A percentile compares a stretch with the other conserved stretches of the same genome.
Evolutionary conservation across 2,113 vertebrate species (phyloP).

Genomic region (Alosa alosa): DNA sequence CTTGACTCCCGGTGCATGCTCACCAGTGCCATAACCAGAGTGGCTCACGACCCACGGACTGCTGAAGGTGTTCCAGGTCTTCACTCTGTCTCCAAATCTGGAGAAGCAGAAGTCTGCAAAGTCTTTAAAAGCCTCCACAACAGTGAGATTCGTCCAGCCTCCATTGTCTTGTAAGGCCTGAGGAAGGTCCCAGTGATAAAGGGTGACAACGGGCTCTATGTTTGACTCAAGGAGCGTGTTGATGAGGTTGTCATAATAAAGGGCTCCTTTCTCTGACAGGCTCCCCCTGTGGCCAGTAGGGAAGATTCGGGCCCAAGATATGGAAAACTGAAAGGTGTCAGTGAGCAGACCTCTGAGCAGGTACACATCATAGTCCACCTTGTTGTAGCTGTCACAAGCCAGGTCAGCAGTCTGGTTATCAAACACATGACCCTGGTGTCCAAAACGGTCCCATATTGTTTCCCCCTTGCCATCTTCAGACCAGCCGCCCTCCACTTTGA

Average conservation of each 20-base stretch:
- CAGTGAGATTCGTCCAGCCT: constrained; percentile 83
- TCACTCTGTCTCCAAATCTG: constrained; percentile 85
- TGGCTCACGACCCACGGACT: constrained; percentile 93
- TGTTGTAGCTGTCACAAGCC: constrained; percentile 89
- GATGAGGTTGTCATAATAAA: constrained; percentile 85
- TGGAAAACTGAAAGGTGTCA: constrained; percentile 87
- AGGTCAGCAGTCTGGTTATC: constrained; percentile 76
- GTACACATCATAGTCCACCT: constrained; percentile 81
- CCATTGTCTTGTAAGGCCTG: constrained; percentile 81
- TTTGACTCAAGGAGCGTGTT: constrained; percentile 73
- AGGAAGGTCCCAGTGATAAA: constrained; percentile 93
- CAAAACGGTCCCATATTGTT: constrained; percentile 85
- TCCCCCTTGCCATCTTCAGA: constrained; percentile 76
- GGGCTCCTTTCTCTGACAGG: constrained; percentile 67
- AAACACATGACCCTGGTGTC: constrained; percentile 64
- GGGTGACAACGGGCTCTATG: constrained; percentile 81
- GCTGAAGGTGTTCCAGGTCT: constrained; percentile 90
- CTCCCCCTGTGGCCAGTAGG: constrained; percentile 68
- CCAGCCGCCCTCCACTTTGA: constrained; percentile 82
- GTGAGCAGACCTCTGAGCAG: constrained; percentile 80
- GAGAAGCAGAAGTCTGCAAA: constrained; percentile 90
- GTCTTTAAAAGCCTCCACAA: constrained; percentile 79
- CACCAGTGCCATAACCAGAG: constrained; percentile 86
- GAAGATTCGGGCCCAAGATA: constrained; percentile 92
- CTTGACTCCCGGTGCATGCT: constrained; percentile 80